Percentiles rank a stretch among this genome's conserved stretches.
Evolutionary conservation across 1,140 invertebrate species (phyloP).

Genomic region (Octopus sinensis): DNA sequence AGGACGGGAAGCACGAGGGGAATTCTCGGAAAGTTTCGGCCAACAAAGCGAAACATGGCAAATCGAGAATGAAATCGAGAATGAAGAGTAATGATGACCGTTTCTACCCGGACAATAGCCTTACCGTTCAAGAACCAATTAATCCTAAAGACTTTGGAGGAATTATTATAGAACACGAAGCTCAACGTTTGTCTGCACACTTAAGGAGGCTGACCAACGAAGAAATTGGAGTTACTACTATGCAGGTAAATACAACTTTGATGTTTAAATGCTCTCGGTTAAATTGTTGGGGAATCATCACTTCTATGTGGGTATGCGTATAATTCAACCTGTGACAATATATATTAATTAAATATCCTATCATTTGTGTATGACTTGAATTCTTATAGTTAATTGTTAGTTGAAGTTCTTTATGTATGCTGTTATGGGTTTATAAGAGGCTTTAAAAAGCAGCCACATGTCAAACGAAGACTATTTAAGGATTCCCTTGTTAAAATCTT

Average conservation of each 20-base stretch:
- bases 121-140: conserved; percentile 39
- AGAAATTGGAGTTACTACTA: conserved; percentile 63
- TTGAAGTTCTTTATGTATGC: too few species aligned
- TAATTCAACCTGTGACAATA: too few species aligned
- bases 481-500: too few species aligned
- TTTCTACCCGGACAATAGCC: conserved; percentile 29
- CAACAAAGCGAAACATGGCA: neutral
- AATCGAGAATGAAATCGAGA: conserved; percentile 27
- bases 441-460: too few species aligned
- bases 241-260: conserved; percentile 57
- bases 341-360: too few species aligned
- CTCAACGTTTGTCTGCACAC: conserved; percentile 46
- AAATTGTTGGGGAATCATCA: too few species aligned
- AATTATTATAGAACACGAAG: conserved; percentile 49
- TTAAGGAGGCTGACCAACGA: conserved; percentile 58
- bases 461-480: too few species aligned
- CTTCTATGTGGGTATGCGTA: too few species aligned
- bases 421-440: too few species aligned
- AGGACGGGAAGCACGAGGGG: neutral
- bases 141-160: conserved; percentile 43
- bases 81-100: conserved; percentile 28
- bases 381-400: too few species aligned
- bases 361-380: too few species aligned
- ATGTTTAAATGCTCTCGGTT: too few species aligned
- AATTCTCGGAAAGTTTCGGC: neutral